These are phyloP conservation scores for Manis javanica DNA, from an alignment of 2,797 vertebrate species.

Conservation along the genomic window DNA sequence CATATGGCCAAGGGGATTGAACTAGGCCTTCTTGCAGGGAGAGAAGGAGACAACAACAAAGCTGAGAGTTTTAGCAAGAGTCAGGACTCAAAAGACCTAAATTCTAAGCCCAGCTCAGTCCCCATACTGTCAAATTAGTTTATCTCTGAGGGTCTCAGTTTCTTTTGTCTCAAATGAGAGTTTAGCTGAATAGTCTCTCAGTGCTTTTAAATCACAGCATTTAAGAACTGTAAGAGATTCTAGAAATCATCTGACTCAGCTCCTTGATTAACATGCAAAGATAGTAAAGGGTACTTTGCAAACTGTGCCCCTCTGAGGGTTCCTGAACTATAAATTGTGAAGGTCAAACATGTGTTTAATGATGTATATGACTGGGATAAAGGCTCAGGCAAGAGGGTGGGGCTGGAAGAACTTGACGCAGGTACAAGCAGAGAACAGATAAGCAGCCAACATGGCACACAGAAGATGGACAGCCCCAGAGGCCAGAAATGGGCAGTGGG, in stretches of 20 bases:
- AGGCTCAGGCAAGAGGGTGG: not conserved
- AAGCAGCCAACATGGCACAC: not conserved
- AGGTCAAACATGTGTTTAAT: not conserved
- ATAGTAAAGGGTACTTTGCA: not conserved
- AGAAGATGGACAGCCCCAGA: not conserved
- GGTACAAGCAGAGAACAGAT: not conserved
- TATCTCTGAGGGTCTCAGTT: slow-evolving; percentile 13
- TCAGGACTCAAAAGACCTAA: not conserved
- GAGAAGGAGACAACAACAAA: not conserved
- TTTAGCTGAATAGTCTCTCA: slow-evolving; percentile 1
- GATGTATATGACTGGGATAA: not conserved
- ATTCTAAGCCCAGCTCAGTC: slow-evolving; percentile 7
- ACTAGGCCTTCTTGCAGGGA: not conserved
- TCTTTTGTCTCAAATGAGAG: slow-evolving; percentile 25
- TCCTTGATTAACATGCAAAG: not conserved
- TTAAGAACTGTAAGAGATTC: not conserved
- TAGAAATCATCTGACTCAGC: not conserved
- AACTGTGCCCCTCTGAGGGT: not conserved
- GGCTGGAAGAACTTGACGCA: not conserved
- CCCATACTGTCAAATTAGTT: not conserved
- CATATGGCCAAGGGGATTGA: not conserved
- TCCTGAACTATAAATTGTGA: not conserved
- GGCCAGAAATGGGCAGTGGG: not conserved
- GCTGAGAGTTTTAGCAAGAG: not conserved
- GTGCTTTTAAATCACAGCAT: slow-evolving; percentile 20